Percentiles rank a stretch among this genome's conserved stretches.
These are phyloP conservation scores for Drosophila setosimentum DNA, from an alignment of 2,888 invertebrate species.

Conservation along the genomic window DNA sequence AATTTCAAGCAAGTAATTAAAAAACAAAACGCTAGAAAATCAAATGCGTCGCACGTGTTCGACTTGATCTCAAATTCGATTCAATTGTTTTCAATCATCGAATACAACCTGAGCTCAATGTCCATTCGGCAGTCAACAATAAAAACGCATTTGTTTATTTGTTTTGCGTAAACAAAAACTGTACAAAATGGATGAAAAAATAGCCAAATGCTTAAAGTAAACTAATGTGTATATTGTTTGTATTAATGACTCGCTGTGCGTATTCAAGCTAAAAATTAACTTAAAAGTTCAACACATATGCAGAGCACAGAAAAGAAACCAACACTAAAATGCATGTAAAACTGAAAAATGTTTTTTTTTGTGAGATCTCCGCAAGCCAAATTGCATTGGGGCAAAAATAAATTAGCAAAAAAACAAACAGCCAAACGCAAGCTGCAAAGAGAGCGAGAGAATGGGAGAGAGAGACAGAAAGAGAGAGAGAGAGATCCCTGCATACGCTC, in stretches of 20 bases:
- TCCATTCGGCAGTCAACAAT: slow-evolving; percentile 33
- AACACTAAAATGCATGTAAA: slow-evolving; percentile 10
- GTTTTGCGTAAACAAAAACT: slow-evolving; percentile 31
- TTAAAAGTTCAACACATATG: slow-evolving; percentile 18
- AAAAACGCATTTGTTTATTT: slow-evolving; percentile 43
- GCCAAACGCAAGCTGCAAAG: slow-evolving; percentile 4
- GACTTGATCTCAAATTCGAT: slow-evolving; percentile 29
- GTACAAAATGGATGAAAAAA: slow-evolving; percentile 12
- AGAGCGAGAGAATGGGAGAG: not conserved
- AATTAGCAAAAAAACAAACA: slow-evolving; percentile 33
- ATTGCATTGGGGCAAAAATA: slow-evolving; percentile 28
- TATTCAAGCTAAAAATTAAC: not conserved
- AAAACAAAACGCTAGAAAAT: slow-evolving; percentile 22
- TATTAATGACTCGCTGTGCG: slow-evolving; percentile 16
- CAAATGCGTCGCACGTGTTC: slow-evolving; percentile 36
- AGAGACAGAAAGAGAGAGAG: not conserved
- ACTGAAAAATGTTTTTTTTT: slow-evolving; percentile 10
- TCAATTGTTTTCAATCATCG: slow-evolving; percentile 37
- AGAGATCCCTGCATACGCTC: not conserved
- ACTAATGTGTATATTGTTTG: slow-evolving; percentile 43
- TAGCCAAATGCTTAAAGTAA: slow-evolving; percentile 21
- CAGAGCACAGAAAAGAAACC: slow-evolving; percentile 17
- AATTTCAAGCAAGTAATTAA: slow-evolving; percentile 37
- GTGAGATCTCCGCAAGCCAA: slow-evolving; percentile 6
- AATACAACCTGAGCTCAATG: slow-evolving; percentile 28